Percentiles rank a stretch among this genome's conserved stretches.
Evolutionary conservation across 92 coral and sea anemone species (phyloP).

Genomic region (Palythoa grandiflora): DNA sequence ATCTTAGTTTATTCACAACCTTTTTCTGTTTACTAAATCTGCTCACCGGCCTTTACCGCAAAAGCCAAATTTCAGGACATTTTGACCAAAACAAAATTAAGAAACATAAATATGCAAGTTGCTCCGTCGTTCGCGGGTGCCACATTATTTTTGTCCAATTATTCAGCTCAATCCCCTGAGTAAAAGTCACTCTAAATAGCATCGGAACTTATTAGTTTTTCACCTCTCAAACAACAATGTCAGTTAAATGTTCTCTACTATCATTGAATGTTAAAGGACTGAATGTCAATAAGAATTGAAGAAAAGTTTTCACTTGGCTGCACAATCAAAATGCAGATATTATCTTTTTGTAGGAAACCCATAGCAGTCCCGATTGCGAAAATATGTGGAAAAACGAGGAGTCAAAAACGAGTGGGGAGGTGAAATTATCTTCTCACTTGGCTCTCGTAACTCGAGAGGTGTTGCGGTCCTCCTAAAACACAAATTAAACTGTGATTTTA

Average conservation of each 20-base stretch:
- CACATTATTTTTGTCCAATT: constrained; percentile 6
- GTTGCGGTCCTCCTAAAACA: no score
- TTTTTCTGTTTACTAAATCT: not conserved
- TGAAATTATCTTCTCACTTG: not conserved
- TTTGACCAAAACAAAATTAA: constrained; percentile 15
- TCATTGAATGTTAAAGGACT: constrained; percentile 11
- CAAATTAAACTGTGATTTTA: no score
- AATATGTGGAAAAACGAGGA: not conserved
- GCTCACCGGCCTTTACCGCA: not conserved
- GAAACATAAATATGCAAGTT: not conserved
- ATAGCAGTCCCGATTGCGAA: constrained; percentile 14
- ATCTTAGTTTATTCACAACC: not conserved
- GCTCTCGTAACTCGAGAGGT: not conserved
- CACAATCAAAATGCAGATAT: constrained; percentile 33
- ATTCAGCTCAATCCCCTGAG: constrained; percentile 10
- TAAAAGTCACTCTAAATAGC: constrained; percentile 8
- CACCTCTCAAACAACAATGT: not conserved
- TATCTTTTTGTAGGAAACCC: constrained; percentile 11
- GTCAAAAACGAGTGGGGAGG: constrained; percentile 2
- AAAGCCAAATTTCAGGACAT: constrained; percentile 11
- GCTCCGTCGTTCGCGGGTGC: not conserved
- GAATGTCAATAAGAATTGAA: constrained; percentile 19
- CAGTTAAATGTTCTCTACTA: constrained; percentile 6
- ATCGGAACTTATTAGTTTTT: not conserved
- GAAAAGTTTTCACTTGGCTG: constrained; percentile 25